Base-by-base conservation (phyloP, 2,888 invertebrate genomes). In the Himalopsyche japonica region DNA sequence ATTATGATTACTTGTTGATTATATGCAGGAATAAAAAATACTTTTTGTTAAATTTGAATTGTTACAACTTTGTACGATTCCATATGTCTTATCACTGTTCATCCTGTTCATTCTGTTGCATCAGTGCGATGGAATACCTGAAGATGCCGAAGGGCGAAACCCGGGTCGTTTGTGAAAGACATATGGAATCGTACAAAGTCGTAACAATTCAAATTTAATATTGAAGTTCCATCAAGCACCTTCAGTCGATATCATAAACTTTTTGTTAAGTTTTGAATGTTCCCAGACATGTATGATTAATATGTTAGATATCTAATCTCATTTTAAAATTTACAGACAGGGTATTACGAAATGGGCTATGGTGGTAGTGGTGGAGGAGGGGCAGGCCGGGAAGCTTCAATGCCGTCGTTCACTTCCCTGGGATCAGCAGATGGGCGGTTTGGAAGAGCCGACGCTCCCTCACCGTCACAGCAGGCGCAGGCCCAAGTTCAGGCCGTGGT, bases 301-400 rank as follows among this genome's bases (percentile, higher is more conserved):
- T 80, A 0, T 76, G 15, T 43, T 43, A 15, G 15, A 3, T 43
- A 43, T 43, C 1, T 43, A 15, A 43, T 15, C 6, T 43, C 15
- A 43, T 43, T 15, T 12, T 64, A 12, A 27, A 15, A 27, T 82
- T 86, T 85, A 0, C 89, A 92, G 92, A 91, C 91, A 18, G 92
- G 91, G 0, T 92, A 92, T 89, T 92, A 92, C 89, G 92, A 92
- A 86, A 92, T 92, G 70, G 91, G 91, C 0, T 92, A 92, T 88
- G 90, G 91, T 76, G 43, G 79, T 80, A 79, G 84, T 37, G 83
- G 81, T 1, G 83, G 82, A 18, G 82, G 82, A 0, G 77, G 84
- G 10, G 84, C 77, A 2, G 82, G 86, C 20, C 89, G 91, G 43
- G 92, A 92, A 37, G 87, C 86, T 15, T 80, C 84, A 30, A 82